phyloP scores from a whole-genome alignment of 2,113 vertebrate species.

The Thamnophis sirtalis region DNA sequence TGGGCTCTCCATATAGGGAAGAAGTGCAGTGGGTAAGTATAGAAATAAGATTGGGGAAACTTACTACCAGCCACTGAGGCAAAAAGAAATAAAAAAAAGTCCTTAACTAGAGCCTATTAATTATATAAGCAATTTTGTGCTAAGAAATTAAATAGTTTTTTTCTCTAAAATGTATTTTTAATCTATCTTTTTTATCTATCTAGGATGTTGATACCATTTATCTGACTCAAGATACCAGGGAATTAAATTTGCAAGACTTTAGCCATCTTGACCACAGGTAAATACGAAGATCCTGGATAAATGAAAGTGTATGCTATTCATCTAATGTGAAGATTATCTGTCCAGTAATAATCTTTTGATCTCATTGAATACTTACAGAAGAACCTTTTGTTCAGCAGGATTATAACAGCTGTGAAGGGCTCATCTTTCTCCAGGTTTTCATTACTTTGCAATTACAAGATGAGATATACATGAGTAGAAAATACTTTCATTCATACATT shows the following conservation, averaged over 20 bases:
- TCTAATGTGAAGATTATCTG: neutral
- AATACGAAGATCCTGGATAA: neutral
- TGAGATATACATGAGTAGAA: neutral
- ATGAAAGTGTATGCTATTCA: neutral
- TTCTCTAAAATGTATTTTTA: slow-evolving; percentile 5
- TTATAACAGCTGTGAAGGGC: neutral
- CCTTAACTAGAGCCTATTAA: neutral
- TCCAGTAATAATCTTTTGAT: neutral
- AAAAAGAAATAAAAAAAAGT: neutral
- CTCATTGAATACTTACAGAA: neutral
- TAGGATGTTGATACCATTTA: slow-evolving; percentile 98
- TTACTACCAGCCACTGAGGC: slow-evolving; percentile 11
- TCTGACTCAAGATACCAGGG: slow-evolving; percentile 92
- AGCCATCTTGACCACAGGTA: slow-evolving; percentile 97
- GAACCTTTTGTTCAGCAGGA: neutral
- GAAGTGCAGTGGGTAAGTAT: slow-evolving; percentile 95
- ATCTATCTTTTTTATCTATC: slow-evolving; percentile 36
- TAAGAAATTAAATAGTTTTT: neutral
- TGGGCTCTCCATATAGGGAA: slow-evolving; percentile 88
- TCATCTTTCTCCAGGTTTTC: neutral
- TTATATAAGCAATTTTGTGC: neutral
- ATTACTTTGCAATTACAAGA: neutral
- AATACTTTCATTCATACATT: neutral
- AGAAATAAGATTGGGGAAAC: neutral
- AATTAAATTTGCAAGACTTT: slow-evolving; percentile 94